Conservation (phyloP, 30 jellyfish, hydroid and myxozoan genomes). For the Hydractinia echinata region DNA sequence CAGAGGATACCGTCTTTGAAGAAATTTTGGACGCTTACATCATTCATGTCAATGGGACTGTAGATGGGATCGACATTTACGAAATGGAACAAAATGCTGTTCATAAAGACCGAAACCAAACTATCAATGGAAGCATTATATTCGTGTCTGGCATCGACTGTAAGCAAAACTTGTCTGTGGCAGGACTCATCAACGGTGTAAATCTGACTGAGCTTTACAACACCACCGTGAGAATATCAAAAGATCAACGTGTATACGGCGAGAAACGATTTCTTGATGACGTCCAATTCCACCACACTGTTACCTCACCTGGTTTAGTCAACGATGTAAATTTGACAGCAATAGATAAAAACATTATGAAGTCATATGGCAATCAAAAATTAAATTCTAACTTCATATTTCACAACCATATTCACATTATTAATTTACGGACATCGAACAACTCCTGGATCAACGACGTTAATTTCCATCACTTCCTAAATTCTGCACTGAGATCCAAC, state of each 20-base stretch:
- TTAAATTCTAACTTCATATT: slow-evolving; percentile 34
- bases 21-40: slow-evolving; percentile 34
- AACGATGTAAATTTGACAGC: slow-evolving; percentile 46
- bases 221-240: slow-evolving; percentile 45
- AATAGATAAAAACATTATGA: slow-evolving; percentile 39
- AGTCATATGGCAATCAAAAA: slow-evolving; percentile 53
- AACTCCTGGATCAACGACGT: slow-evolving; percentile 26
- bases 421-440: slow-evolving; percentile 19
- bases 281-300: slow-evolving; percentile 38
- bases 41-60: slow-evolving; percentile 44
- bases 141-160: slow-evolving; percentile 46
- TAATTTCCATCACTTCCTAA: slow-evolving; percentile 36
- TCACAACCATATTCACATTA: slow-evolving; percentile 22
- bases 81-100: slow-evolving; percentile 57
- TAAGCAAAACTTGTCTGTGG: slow-evolving; percentile 54
- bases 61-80: slow-evolving; percentile 66
- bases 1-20: slow-evolving; percentile 33
- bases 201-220: slow-evolving; percentile 51
- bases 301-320: slow-evolving; percentile 60
- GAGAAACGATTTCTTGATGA: slow-evolving; percentile 36
- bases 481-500: slow-evolving; percentile 29
- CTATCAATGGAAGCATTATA: slow-evolving; percentile 44
- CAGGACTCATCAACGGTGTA: slow-evolving; percentile 60
- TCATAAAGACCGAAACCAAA: slow-evolving; percentile 39
- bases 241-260: slow-evolving; percentile 55